Conservation (phyloP, 2,888 invertebrate species). For the Philonicus albiceps region DNA sequence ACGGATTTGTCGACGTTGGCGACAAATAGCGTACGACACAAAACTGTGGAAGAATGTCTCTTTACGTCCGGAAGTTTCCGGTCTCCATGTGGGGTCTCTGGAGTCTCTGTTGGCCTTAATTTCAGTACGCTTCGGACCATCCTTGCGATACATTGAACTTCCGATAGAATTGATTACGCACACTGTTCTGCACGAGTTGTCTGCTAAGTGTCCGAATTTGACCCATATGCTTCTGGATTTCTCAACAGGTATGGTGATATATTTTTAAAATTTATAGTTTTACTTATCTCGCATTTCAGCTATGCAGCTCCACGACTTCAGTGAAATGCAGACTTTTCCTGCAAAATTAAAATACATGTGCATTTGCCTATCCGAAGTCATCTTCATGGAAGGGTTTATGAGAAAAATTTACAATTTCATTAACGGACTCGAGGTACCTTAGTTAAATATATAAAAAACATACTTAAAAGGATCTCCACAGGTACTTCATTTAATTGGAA, state of each 20-base stretch:
- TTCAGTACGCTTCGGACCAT: constrained; percentile 86
- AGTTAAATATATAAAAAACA: not conserved
- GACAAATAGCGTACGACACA: constrained; percentile 93
- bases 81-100: constrained; percentile 74
- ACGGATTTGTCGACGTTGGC: constrained; percentile 95
- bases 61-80: constrained; percentile 94
- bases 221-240: constrained; percentile 97
- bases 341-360: constrained; percentile 94
- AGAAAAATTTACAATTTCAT: constrained; percentile 99
- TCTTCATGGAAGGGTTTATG: constrained; percentile 99
- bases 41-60: constrained; percentile 96
- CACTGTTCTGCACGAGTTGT: constrained; percentile 94
- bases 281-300: constrained; percentile 65
- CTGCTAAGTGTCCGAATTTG: constrained; percentile 94
- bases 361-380: constrained; percentile 97
- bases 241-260: constrained; percentile 74
- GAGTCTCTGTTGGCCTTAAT: constrained; percentile 89
- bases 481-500: constrained; percentile 95
- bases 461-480: not conserved
- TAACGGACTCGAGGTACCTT: constrained; percentile 86
- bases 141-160: constrained; percentile 88
- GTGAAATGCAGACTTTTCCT: constrained; percentile 98
- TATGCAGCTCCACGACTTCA: constrained; percentile 99
- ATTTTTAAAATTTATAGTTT: not conserved
- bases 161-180: constrained; percentile 97